Conservation (phyloP, 1,140 invertebrate genomes). For the Diorhabda sublineata region DNA sequence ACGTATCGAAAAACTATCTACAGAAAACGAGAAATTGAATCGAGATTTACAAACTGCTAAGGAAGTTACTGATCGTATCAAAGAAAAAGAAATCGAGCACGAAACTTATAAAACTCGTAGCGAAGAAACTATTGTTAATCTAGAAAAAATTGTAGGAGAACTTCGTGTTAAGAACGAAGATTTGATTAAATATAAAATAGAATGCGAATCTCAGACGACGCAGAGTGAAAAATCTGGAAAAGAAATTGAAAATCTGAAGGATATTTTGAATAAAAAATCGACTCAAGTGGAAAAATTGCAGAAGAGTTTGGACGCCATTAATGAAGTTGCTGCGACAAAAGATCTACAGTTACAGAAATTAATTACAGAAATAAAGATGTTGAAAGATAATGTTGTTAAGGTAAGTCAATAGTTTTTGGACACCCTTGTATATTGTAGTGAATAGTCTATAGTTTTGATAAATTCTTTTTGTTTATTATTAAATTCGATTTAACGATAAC, state of each 20-base stretch:
- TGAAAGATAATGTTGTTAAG: too few species aligned
- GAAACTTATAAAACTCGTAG: slow-evolving; percentile 19
- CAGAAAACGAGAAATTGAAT: slow-evolving; percentile 16
- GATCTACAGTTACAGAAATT: not conserved
- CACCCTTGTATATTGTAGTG: too few species aligned
- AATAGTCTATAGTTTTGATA: too few species aligned
- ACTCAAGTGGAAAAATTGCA: not conserved
- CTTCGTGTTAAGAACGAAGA: not conserved
- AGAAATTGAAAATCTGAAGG: slow-evolving; percentile 22
- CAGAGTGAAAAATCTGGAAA: slow-evolving; percentile 6
- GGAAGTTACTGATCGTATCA: slow-evolving; percentile 11
- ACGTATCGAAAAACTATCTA: slow-evolving; percentile 5
- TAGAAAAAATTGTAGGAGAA: slow-evolving; percentile 18
- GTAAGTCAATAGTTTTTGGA: too few species aligned
- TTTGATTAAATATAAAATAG: slow-evolving; percentile 3
- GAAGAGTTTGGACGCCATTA: not conserved
- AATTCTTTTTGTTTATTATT: too few species aligned
- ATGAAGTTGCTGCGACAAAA: not conserved
- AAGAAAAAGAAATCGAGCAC: slow-evolving; percentile 13
- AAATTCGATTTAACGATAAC: too few species aligned
- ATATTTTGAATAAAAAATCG: slow-evolving; percentile 18
- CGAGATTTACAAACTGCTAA: slow-evolving; percentile 13
- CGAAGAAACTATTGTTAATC: slow-evolving; percentile 12
- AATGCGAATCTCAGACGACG: not conserved
- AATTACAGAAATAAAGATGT: too few species aligned